Conservation (phyloP, 2,113 vertebrate genomes). For the Dipodomys merriami region DNA sequence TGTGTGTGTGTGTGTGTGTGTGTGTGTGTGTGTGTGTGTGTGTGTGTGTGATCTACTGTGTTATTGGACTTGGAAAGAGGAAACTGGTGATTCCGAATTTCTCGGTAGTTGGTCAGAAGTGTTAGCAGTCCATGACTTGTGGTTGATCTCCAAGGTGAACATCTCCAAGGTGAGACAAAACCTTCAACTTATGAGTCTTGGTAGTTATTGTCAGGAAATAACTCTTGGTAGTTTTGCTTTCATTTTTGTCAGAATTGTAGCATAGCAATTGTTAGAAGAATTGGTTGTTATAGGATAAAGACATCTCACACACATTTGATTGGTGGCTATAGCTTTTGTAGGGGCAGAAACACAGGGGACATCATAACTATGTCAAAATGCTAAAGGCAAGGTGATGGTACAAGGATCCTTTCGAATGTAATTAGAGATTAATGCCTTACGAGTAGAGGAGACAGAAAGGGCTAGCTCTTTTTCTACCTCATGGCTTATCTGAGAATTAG, state of each 20-base stretch:
- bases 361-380: no score
- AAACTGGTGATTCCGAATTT: no score
- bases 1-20: no score
- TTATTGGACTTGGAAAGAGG: background rate
- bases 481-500: background rate
- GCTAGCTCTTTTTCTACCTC: background rate
- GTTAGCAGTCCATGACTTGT: background rate
- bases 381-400: background rate
- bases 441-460: background rate
- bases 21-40: no score
- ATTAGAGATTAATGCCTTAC: background rate
- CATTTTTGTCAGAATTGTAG: background rate
- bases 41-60: background rate
- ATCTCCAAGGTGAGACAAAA: accelerated
- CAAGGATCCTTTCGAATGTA: background rate
- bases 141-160: background rate
- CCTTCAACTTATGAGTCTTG: background rate
- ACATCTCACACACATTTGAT: background rate
- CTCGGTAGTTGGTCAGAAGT: background rate
- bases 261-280: background rate
- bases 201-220: background rate
- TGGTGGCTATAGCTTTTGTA: no score
- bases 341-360: no score
- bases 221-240: background rate
- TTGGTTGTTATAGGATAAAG: background rate